phyloP scores from a whole-genome alignment of 2,113 vertebrate genomes.

The Ceyx cyanopectus region DNA sequence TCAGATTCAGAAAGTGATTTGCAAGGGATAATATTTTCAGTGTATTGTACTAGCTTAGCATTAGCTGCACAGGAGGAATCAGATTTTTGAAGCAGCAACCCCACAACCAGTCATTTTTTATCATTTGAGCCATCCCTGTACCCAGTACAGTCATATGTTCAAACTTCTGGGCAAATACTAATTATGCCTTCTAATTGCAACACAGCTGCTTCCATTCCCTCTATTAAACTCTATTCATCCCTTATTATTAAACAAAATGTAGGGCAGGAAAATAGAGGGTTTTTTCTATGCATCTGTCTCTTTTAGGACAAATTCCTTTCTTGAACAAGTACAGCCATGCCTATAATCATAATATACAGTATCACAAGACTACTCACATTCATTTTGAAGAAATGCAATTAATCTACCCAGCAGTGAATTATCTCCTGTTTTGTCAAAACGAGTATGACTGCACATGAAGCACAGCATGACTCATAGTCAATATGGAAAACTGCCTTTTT shows the following conservation, averaged over 20 bases:
- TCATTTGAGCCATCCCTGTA: neutral
- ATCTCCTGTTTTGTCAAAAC: conserved; percentile 21
- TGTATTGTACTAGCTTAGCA: conserved; percentile 1
- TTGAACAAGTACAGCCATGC: neutral
- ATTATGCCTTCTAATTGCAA: conserved; percentile 25
- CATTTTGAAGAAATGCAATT: neutral
- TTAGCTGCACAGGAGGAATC: conserved; percentile 1
- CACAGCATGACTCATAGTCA: conserved; percentile 32
- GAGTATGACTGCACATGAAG: neutral
- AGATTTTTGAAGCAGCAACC: conserved; percentile 11
- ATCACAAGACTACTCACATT: conserved; percentile 2
- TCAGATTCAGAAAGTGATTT: conserved; percentile 56
- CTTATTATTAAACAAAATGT: conserved; percentile 50
- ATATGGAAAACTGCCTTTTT: neutral
- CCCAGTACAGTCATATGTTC: neutral
- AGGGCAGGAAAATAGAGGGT: conserved; percentile 6
- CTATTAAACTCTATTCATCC: conserved; percentile 33
- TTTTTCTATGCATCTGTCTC: conserved; percentile 40
- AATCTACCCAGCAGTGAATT: conserved; percentile 26
- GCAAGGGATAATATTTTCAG: conserved; percentile 40
- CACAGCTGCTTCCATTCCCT: conserved; percentile 45
- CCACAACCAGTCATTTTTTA: conserved; percentile 22
- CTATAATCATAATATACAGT: conserved; percentile 4
- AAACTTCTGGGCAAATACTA: conserved; percentile 46
- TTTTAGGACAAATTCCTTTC: conserved; percentile 39